phyloP scores from a whole-genome alignment of 2,797 vertebrate genomes.

The Oreonectes daqikongensis region DNA sequence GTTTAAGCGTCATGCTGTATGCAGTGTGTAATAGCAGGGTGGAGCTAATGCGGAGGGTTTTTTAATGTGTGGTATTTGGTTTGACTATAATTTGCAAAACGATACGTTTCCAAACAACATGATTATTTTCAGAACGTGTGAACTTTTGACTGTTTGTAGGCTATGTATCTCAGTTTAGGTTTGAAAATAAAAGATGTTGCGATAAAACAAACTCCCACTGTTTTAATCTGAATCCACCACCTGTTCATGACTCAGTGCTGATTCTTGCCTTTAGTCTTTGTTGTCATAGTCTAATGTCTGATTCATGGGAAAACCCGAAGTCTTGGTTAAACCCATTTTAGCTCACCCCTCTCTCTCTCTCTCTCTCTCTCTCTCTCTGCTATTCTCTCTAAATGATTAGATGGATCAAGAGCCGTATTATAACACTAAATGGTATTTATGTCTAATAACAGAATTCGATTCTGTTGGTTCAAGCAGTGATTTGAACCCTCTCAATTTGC shows the following conservation, averaged over 20 bases:
- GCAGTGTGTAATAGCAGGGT: conserved; percentile 24
- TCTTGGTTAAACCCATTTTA: not conserved
- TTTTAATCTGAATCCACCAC: conserved; percentile 43
- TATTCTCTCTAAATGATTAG: not conserved
- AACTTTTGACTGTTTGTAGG: conserved; percentile 15
- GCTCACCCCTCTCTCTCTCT: not conserved
- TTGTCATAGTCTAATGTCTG: conserved; percentile 29
- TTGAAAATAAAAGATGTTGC: not conserved
- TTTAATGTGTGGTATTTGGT: conserved; percentile 38
- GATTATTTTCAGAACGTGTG: conserved; percentile 9
- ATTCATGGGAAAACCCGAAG: conserved; percentile 40
- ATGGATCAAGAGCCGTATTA: conserved; percentile 8
- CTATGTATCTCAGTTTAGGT: not conserved
- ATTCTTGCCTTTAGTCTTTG: conserved; percentile 34
- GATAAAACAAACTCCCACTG: conserved; percentile 1
- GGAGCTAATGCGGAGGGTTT: not conserved
- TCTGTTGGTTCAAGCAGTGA: not conserved
- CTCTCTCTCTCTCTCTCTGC: not conserved
- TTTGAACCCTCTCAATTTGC: conserved; percentile 15
- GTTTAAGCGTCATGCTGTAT: not conserved
- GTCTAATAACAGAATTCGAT: conserved; percentile 11
- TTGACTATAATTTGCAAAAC: conserved; percentile 34
- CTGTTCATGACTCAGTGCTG: conserved; percentile 69
- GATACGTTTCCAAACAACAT: not conserved
- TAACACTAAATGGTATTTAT: conserved; percentile 26